Percentiles rank a stretch among this genome's conserved stretches.
Conservation (phyloP, 2,113 vertebrate species). For the Puffinus mauretanicus region DNA sequence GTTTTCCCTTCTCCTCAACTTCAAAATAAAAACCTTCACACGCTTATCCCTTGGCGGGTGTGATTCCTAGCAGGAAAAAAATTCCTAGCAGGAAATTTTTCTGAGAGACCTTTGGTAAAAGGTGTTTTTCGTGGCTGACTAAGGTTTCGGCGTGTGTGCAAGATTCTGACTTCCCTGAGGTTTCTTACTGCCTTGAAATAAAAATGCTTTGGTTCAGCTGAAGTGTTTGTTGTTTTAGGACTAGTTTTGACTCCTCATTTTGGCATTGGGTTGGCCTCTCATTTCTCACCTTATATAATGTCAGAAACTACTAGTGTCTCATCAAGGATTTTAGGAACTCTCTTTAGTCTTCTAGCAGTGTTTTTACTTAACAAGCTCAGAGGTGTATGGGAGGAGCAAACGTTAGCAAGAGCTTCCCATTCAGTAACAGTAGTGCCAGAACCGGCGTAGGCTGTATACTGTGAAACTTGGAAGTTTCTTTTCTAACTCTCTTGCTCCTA, state of each 20-base stretch:
- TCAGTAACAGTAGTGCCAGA: background rate
- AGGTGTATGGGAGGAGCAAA: background rate
- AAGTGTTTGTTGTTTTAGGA: background rate
- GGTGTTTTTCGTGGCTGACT: background rate
- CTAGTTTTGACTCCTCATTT: background rate
- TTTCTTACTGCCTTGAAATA: background rate
- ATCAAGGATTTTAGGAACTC: background rate
- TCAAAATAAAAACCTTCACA: background rate
- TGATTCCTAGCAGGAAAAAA: background rate
- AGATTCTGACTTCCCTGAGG: background rate
- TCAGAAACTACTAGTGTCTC: background rate
- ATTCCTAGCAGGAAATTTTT: background rate
- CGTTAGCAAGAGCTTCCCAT: fast-evolving
- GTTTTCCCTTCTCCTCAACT: background rate
- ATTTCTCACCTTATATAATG: background rate
- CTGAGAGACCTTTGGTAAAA: background rate
- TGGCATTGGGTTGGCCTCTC: background rate
- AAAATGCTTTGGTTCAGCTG: background rate
- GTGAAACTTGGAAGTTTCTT: background rate
- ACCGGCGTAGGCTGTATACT: background rate
- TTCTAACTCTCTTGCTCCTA: background rate
- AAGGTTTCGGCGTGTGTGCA: background rate
- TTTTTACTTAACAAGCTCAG: background rate
- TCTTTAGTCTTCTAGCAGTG: background rate
- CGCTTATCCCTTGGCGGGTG: background rate